Conservation (phyloP, 2,113 vertebrate genomes). For the Colossoma macropomum region DNA sequence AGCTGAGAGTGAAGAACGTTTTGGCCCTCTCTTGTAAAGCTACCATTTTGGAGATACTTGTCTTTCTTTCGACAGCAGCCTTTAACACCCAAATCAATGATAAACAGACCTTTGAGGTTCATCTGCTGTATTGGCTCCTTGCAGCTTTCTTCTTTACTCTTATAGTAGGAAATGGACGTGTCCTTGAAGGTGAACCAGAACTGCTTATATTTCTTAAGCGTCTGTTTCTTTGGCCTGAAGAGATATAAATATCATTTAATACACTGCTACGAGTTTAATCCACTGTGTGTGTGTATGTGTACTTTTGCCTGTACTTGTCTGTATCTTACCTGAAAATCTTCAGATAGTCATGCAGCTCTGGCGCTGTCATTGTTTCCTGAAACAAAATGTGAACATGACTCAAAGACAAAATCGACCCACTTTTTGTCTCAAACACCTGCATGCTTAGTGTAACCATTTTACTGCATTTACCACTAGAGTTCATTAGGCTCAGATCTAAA, state of each 20-base stretch:
- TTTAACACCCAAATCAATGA: too few relatives aligned
- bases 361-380: conserved; percentile 66
- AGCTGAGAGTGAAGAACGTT: too few relatives aligned
- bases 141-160: conserved; percentile 76
- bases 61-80: too few relatives aligned
- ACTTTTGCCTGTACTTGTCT: neutral
- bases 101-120: conserved; percentile 76
- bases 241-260: neutral
- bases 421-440: neutral
- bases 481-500: neutral
- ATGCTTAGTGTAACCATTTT: neutral
- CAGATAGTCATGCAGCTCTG: conserved; percentile 76
- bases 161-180: conserved; percentile 80
- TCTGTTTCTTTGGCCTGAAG: conserved; percentile 81
- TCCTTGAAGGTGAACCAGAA: conserved; percentile 84
- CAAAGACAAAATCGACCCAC: neutral
- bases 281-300: neutral
- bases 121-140: conserved; percentile 81
- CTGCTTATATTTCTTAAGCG: conserved; percentile 83
- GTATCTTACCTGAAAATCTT: conserved; percentile 76
- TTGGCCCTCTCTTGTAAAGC: too few relatives aligned
- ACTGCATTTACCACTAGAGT: neutral
- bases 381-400: neutral
- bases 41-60: too few relatives aligned
- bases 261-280: neutral